Conservation (phyloP, 2,888 invertebrate genomes). For the Conops quadrifasciatus region DNA sequence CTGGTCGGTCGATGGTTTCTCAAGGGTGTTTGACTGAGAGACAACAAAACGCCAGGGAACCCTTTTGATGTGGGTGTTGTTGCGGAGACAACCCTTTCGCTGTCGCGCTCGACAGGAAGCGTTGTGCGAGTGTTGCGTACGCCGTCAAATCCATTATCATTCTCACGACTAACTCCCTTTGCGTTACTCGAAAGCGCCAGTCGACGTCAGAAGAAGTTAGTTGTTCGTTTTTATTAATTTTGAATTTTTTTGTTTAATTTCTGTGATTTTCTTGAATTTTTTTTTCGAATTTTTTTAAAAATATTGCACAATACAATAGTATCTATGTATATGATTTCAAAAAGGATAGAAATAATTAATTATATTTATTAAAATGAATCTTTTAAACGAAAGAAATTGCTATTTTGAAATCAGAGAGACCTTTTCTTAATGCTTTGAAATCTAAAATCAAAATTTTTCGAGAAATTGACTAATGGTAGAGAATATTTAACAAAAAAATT, state of each 20-base stretch:
- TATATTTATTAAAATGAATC: too few species aligned
- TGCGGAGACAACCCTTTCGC: conserved; percentile 41
- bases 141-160: conserved; percentile 47
- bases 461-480: too few species aligned
- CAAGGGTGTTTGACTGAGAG: background rate
- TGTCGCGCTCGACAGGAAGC: conserved; percentile 26
- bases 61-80: conserved; percentile 26
- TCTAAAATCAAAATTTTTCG: too few species aligned
- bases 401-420: too few species aligned
- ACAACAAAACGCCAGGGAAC: conserved; percentile 22
- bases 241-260: background rate
- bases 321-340: too few species aligned
- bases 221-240: conserved; percentile 34
- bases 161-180: conserved; percentile 6
- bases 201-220: conserved; percentile 26
- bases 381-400: too few species aligned
- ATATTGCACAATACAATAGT: too few species aligned
- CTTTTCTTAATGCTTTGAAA: too few species aligned
- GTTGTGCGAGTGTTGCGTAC: conserved; percentile 27
- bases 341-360: too few species aligned
- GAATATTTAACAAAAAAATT: too few species aligned
- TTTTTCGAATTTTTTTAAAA: too few species aligned
- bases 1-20: background rate
- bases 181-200: background rate
- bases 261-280: background rate